phyloP scores from a whole-genome alignment of 2,888 invertebrate species.

The Habroteleia sp. region DNA sequence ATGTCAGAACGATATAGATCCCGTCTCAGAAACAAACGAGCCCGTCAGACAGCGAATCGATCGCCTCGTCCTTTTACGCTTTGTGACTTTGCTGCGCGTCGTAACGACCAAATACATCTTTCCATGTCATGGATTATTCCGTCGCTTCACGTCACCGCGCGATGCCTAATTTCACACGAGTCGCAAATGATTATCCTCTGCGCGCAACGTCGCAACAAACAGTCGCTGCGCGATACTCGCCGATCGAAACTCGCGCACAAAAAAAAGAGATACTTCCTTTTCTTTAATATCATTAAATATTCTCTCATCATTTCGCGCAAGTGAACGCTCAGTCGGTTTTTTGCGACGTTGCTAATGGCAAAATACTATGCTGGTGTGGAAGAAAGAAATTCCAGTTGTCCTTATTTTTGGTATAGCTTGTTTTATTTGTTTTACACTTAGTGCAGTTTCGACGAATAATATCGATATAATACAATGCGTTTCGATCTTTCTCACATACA shows the following conservation, averaged over 20 bases:
- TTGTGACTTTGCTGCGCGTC: slow-evolving; percentile 28
- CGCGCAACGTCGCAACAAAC: slow-evolving; percentile 38
- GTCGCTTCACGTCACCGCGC: background rate
- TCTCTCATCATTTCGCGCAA: background rate
- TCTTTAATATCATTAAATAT: too few species aligned
- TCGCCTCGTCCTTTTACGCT: slow-evolving; percentile 34
- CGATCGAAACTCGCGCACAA: background rate
- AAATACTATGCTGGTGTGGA: background rate
- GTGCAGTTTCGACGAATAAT: slow-evolving; percentile 25
- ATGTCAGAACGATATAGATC: slow-evolving; percentile 32
- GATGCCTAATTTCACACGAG: slow-evolving; percentile 47
- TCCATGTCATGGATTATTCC: slow-evolving; percentile 24
- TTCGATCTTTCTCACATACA: slow-evolving; percentile 24
- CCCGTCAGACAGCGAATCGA: slow-evolving; percentile 39
- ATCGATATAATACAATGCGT: slow-evolving; percentile 35
- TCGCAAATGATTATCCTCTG: slow-evolving; percentile 41
- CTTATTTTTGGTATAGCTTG: background rate
- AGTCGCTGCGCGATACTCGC: slow-evolving; percentile 6
- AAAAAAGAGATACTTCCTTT: too few species aligned
- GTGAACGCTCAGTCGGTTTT: slow-evolving; percentile 12
- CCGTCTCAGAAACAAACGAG: slow-evolving; percentile 41
- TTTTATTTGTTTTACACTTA: slow-evolving; percentile 21
- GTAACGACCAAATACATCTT: slow-evolving; percentile 47
- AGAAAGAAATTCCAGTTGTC: slow-evolving; percentile 2
- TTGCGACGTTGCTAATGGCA: slow-evolving; percentile 12